Evolutionary conservation across 2,797 vertebrate genomes (phyloP).

Genomic region (Taeniopygia guttata): DNA sequence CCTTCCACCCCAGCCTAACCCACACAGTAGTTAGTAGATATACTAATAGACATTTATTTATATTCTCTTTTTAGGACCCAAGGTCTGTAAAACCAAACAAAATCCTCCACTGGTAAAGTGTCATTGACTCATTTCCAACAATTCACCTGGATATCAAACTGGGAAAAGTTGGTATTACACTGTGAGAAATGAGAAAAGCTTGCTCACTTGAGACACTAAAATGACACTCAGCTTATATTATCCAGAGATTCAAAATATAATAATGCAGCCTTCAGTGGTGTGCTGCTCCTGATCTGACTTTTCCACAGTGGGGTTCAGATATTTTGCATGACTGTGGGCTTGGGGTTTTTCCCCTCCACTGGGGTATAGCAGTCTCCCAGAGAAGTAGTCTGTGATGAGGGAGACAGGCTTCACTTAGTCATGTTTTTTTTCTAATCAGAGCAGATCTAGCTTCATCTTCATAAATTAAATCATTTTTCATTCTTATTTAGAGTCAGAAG

Average conservation of each 20-base stretch:
- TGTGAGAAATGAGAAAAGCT: not conserved
- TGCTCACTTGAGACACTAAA: not conserved
- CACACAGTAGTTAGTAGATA: not conserved
- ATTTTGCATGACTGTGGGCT: not conserved
- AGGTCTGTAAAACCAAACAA: constrained; percentile 26
- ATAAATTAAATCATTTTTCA: not conserved
- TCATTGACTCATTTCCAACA: constrained; percentile 6
- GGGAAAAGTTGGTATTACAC: not conserved
- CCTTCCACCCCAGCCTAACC: not conserved
- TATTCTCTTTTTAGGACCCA: not conserved
- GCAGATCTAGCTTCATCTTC: not conserved
- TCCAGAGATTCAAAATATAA: not conserved
- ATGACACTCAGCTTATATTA: not conserved
- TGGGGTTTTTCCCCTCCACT: rapidly evolving
- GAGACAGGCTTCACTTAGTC: not conserved
- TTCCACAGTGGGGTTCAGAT: not conserved
- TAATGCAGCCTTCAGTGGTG: not conserved
- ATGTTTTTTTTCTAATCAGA: not conserved
- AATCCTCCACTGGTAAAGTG: not conserved
- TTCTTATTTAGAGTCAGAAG: not conserved
- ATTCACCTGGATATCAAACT: not conserved
- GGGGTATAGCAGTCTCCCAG: not conserved
- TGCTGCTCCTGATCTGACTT: not conserved
- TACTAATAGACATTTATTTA: not conserved
- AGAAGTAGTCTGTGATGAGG: not conserved